Conservation (phyloP, 2,888 invertebrate genomes). For the Eurytoma adleriae region DNA sequence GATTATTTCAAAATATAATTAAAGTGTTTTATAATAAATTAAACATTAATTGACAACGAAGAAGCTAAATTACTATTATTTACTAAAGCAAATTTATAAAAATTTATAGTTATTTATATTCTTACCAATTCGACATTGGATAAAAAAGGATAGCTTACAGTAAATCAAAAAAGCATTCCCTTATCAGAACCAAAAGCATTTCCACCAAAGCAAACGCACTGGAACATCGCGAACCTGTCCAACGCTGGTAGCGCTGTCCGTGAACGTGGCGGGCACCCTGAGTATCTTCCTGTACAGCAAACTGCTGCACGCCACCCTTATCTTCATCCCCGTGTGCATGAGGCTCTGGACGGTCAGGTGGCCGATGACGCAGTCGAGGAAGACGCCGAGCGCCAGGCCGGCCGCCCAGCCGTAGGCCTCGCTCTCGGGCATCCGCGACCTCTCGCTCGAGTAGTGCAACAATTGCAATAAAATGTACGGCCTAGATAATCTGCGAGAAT, state of each 20-base stretch:
- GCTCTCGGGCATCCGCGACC: slow-evolving; percentile 63
- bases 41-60: too few relatives aligned
- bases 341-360: slow-evolving; percentile 82
- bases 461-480: slow-evolving; percentile 67
- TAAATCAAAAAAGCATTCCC: neutral
- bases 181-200: neutral
- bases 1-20: too few relatives aligned
- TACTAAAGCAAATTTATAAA: too few relatives aligned
- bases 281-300: slow-evolving; percentile 87
- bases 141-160: neutral
- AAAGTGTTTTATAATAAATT: too few relatives aligned
- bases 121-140: too few relatives aligned
- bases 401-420: slow-evolving; percentile 76
- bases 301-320: slow-evolving; percentile 83
- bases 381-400: slow-evolving; percentile 70
- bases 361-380: slow-evolving; percentile 71
- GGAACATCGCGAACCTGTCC: slow-evolving; percentile 77
- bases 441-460: slow-evolving; percentile 67
- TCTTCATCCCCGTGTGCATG: slow-evolving; percentile 83
- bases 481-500: slow-evolving; percentile 65
- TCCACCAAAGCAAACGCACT: neutral
- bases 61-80: too few relatives aligned
- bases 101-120: too few relatives aligned
- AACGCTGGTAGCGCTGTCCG: slow-evolving; percentile 81
- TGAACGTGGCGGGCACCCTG: slow-evolving; percentile 79